Conservation (phyloP, 2,888 invertebrate genomes). For the Branchellion lobata region DNA sequence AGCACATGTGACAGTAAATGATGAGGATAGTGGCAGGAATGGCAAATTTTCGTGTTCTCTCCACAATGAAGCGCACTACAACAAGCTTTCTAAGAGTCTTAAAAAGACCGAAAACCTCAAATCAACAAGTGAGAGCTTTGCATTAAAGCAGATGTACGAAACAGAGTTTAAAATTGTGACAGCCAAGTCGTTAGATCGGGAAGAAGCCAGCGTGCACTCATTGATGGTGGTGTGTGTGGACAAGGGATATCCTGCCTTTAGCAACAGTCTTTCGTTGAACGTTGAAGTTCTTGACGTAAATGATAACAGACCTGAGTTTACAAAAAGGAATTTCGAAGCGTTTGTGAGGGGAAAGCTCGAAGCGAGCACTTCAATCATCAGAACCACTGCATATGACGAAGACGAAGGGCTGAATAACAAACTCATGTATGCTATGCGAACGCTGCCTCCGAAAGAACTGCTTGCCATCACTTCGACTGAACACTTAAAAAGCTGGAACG, state of each 20-base stretch:
- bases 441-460: background rate
- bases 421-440: conserved; percentile 75
- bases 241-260: conserved; percentile 82
- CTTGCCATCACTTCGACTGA: background rate
- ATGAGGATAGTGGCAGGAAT: conserved; percentile 45
- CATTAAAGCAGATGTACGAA: conserved; percentile 54
- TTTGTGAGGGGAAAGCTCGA: conserved; percentile 79
- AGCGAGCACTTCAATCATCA: conserved; percentile 68
- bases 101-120: background rate
- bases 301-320: conserved; percentile 91
- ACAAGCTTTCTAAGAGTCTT: background rate
- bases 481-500: background rate
- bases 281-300: conserved; percentile 82
- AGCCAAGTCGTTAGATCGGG: conserved; percentile 63
- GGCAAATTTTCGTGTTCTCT: conserved; percentile 44
- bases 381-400: conserved; percentile 82
- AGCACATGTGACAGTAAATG: conserved; percentile 47
- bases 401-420: conserved; percentile 84
- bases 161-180: conserved; percentile 57
- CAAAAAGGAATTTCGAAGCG: conserved; percentile 77
- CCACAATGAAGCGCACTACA: background rate
- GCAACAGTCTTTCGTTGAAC: conserved; percentile 53
- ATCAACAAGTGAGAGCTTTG: conserved; percentile 50
- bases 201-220: conserved; percentile 53
- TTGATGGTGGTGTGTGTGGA: conserved; percentile 66